Percentiles rank a stretch among this genome's conserved stretches.
Conservation (phyloP, 2,888 invertebrate genomes). For the Sinopyrophorus schimmeli region DNA sequence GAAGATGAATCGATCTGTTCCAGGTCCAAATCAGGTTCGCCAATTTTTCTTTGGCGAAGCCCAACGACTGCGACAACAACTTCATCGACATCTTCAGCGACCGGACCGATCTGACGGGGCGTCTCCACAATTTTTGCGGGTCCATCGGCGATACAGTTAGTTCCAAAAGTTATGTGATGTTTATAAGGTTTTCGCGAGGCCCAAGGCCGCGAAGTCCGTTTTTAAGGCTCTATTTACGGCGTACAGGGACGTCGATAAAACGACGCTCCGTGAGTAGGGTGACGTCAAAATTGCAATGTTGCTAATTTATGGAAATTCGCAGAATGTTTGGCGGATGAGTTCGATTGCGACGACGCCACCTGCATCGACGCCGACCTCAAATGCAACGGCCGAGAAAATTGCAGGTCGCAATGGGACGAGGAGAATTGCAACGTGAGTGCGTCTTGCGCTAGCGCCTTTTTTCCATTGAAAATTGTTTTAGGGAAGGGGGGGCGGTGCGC, state of each 20-base stretch:
- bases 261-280: conserved; percentile 32
- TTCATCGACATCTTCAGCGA: conserved; percentile 74
- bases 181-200: conserved; percentile 74
- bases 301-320: no score
- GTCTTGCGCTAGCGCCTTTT: no score
- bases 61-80: conserved; percentile 78
- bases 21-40: conserved; percentile 73
- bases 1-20: conserved; percentile 39
- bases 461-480: background rate
- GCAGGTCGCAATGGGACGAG: conserved; percentile 83
- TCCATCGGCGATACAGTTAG: conserved; percentile 79
- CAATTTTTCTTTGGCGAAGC: conserved; percentile 67
- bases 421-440: conserved; percentile 60
- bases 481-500: no score
- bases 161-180: conserved; percentile 69
- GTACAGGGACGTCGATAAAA: conserved; percentile 64
- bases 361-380: conserved; percentile 72
- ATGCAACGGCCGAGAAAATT: conserved; percentile 79
- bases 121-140: conserved; percentile 77
- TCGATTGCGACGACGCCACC: conserved; percentile 84
- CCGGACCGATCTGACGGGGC: conserved; percentile 63
- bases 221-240: conserved; percentile 78
- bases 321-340: conserved; percentile 58
- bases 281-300: no score
- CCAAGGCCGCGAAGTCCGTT: conserved; percentile 60